Conservation (phyloP, 1,140 invertebrate genomes). For the Aphaenogaster floridana region DNA sequence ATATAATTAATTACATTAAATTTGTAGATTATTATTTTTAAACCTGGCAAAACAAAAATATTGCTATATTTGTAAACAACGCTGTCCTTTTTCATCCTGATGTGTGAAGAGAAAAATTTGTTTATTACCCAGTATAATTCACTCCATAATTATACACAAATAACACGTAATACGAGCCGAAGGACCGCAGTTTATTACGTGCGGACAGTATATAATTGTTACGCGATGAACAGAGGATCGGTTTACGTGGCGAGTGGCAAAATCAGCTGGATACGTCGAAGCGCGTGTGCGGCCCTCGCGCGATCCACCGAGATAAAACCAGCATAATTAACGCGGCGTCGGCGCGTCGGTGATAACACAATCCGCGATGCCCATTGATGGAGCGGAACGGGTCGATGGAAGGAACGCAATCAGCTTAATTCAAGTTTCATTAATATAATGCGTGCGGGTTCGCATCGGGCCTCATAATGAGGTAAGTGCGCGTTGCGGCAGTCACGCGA, state of each 20-base stretch:
- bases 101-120: neutral
- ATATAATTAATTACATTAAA: constrained; percentile 2
- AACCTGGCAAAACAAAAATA: neutral
- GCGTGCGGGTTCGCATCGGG: constrained; percentile 68
- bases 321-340: constrained; percentile 65
- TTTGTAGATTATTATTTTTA: neutral
- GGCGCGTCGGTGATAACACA: constrained; percentile 50
- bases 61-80: neutral
- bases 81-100: neutral
- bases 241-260: neutral
- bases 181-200: neutral
- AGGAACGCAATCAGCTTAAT: constrained; percentile 76
- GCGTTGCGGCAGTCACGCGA: constrained; percentile 72
- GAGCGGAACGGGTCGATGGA: constrained; percentile 50
- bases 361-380: constrained; percentile 61
- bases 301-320: constrained; percentile 63
- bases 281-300: neutral
- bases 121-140: constrained; percentile 3
- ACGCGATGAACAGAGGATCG: constrained; percentile 26
- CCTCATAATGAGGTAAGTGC: constrained; percentile 76
- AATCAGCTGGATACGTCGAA: constrained; percentile 16
- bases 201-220: constrained; percentile 28
- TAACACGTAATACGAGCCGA: constrained; percentile 1
- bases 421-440: constrained; percentile 81
- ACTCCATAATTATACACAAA: neutral